Conservation (phyloP, 2,888 invertebrate species). For the Blera fallax region DNA sequence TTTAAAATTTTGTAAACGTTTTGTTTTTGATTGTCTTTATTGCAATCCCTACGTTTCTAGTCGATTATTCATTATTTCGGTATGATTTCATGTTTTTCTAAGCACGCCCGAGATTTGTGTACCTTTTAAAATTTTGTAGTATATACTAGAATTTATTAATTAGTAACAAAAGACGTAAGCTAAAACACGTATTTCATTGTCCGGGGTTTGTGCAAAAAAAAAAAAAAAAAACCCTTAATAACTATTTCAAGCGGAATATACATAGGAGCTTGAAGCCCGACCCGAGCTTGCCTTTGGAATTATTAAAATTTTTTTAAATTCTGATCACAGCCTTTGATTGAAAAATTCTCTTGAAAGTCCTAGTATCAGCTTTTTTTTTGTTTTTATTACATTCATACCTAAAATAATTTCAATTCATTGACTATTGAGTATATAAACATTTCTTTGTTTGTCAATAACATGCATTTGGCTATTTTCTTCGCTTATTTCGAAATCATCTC, state of each 20-base stretch:
- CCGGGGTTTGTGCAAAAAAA: too few species aligned
- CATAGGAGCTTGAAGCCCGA: too few species aligned
- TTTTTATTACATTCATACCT: not conserved
- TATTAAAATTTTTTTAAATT: too few species aligned
- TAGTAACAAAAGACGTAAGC: too few species aligned
- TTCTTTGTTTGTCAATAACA: constrained; percentile 24
- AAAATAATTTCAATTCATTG: not conserved
- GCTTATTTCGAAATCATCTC: constrained; percentile 39
- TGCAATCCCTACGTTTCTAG: not conserved
- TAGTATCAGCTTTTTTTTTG: too few species aligned
- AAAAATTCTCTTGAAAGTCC: too few species aligned
- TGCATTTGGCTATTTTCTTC: constrained; percentile 22
- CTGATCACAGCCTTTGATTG: too few species aligned
- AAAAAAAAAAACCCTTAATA: too few species aligned
- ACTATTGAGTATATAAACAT: constrained; percentile 1
- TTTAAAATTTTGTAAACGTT: not conserved
- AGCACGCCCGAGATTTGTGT: not conserved
- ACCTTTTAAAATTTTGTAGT: not conserved
- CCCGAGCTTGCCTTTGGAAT: too few species aligned
- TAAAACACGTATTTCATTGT: too few species aligned
- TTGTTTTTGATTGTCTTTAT: not conserved
- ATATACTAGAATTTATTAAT: not conserved
- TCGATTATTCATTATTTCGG: not conserved
- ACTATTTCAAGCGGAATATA: too few species aligned
- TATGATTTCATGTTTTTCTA: not conserved